These are phyloP conservation scores for Drosophila biarmipes DNA, from an alignment of 1,140 invertebrate genomes.

Conservation along the genomic window DNA sequence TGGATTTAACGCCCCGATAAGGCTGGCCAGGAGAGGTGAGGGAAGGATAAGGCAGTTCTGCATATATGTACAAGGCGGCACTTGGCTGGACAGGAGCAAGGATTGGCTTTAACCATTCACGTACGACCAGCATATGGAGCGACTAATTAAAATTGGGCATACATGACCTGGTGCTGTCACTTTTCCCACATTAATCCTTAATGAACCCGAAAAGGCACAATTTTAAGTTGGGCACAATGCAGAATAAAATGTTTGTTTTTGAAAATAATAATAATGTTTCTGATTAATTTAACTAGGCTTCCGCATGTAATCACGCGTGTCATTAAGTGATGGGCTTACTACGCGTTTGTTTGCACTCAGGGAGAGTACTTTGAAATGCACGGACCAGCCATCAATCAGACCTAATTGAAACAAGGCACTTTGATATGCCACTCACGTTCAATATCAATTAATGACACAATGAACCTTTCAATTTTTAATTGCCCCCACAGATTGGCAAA, in stretches of 20 bases:
- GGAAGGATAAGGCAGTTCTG: slow-evolving; percentile 8
- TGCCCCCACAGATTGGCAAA: slow-evolving; percentile 34
- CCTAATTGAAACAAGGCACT: slow-evolving; percentile 45
- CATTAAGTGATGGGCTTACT: neutral
- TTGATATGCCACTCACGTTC: slow-evolving; percentile 49
- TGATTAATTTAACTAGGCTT: no score
- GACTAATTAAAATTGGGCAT: slow-evolving; percentile 53
- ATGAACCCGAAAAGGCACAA: neutral
- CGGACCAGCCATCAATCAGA: slow-evolving; percentile 24
- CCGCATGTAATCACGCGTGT: neutral
- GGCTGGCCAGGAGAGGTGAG: slow-evolving; percentile 11
- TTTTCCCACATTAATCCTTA: neutral
- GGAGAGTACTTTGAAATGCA: slow-evolving; percentile 13
- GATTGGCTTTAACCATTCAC: slow-evolving; percentile 24
- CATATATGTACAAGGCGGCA: neutral
- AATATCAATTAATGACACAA: slow-evolving; percentile 38
- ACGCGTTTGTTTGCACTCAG: slow-evolving; percentile 2
- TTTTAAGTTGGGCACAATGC: neutral
- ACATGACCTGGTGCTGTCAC: neutral
- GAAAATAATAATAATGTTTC: neutral
- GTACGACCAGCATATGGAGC: slow-evolving; percentile 49
- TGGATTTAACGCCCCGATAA: slow-evolving; percentile 58
- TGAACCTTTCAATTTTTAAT: slow-evolving; percentile 59
- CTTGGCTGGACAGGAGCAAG: slow-evolving; percentile 9
- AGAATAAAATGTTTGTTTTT: no score